Percentiles rank a stretch among this genome's conserved stretches.
phyloP scores from a whole-genome alignment of 2,797 vertebrate species.

The Coendou prehensilis region DNA sequence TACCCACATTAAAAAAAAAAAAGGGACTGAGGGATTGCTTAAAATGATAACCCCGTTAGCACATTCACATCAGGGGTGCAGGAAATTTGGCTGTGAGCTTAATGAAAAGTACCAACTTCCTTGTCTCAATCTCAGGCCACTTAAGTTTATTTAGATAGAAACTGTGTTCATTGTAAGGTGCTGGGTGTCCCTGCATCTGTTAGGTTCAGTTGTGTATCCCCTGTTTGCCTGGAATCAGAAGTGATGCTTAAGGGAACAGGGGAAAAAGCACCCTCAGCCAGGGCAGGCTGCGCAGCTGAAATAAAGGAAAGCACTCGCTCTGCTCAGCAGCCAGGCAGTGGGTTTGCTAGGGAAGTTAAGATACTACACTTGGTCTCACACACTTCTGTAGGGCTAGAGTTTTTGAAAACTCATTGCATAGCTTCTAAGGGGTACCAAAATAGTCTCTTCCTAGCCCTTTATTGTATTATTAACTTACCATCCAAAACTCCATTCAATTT shows the following conservation, averaged over 20 bases:
- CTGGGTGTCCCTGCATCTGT: neutral
- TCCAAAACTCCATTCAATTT: slow-evolving; percentile 62
- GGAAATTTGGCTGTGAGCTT: neutral
- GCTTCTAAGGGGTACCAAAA: slow-evolving; percentile 50
- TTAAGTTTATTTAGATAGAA: slow-evolving; percentile 40
- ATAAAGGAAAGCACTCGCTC: neutral
- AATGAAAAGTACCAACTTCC: slow-evolving; percentile 40
- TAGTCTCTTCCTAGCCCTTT: slow-evolving; percentile 48
- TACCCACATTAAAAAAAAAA: neutral
- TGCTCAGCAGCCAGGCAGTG: no score
- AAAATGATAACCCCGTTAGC: slow-evolving; percentile 32
- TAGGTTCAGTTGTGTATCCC: neutral
- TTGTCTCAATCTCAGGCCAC: slow-evolving; percentile 14
- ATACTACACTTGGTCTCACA: neutral
- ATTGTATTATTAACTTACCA: slow-evolving; percentile 72
- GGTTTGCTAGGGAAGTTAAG: neutral
- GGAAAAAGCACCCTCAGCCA: neutral
- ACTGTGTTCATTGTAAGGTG: neutral
- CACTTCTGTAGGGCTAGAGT: neutral
- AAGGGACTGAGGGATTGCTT: neutral
- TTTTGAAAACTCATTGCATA: slow-evolving; percentile 41
- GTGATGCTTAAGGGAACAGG: neutral
- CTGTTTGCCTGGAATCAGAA: neutral
- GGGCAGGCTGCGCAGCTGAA: neutral
- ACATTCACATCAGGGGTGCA: neutral